Evolutionary conservation across 2,888 invertebrate genomes (phyloP).

Genomic region (Graphium colonna): DNA sequence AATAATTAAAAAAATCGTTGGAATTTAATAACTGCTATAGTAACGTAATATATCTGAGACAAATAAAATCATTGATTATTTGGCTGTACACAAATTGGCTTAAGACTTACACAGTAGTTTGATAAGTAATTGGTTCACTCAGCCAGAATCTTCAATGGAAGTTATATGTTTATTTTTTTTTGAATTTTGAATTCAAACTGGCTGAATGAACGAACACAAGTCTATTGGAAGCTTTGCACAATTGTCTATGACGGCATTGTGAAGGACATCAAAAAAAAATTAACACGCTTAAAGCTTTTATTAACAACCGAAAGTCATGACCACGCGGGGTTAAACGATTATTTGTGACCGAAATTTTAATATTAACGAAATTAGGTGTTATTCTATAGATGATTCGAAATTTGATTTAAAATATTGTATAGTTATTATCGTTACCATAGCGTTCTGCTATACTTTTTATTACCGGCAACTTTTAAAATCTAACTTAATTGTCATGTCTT

Average conservation of each 20-base stretch:
- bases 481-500: no score
- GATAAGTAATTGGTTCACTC: background rate
- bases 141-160: background rate
- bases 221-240: slow-evolving; percentile 50
- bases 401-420: no score
- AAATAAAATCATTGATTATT: background rate
- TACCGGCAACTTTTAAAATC: no score
- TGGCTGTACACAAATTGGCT: slow-evolving; percentile 12
- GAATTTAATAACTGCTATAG: background rate
- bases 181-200: slow-evolving; percentile 1
- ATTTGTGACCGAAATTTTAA: no score
- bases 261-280: slow-evolving; percentile 42
- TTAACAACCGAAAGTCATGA: slow-evolving; percentile 28
- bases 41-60: background rate
- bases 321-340: no score
- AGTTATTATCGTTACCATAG: no score
- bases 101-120: slow-evolving; percentile 11
- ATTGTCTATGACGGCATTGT: slow-evolving; percentile 64
- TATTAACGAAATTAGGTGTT: no score
- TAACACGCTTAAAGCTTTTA: slow-evolving; percentile 45
- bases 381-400: no score
- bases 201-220: slow-evolving; percentile 11
- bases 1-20: background rate
- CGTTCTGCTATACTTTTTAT: no score
- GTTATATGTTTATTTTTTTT: background rate